A percentile compares a stretch with the other conserved stretches of the same genome.
Conservation (phyloP, 2,113 vertebrate species). For the Mirounga angustirostris region DNA sequence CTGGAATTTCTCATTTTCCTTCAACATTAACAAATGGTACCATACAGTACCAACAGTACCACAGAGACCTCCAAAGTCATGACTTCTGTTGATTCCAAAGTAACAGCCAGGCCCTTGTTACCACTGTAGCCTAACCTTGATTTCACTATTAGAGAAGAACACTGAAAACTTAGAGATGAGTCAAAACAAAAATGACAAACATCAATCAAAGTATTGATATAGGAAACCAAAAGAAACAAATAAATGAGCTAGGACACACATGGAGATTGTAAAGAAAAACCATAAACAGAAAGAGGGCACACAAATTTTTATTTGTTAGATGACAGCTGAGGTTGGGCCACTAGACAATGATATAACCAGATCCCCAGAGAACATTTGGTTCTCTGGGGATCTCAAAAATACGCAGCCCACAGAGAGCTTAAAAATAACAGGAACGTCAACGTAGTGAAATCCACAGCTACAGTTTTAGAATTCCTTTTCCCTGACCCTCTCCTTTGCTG, state of each 20-base stretch:
- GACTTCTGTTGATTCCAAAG: neutral
- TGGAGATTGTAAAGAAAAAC: neutral
- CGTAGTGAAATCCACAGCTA: neutral
- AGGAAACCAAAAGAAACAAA: neutral
- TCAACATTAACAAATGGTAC: neutral
- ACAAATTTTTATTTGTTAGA: neutral
- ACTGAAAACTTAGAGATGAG: neutral
- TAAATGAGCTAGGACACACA: neutral
- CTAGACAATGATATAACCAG: neutral
- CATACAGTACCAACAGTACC: neutral
- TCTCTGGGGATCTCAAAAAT: neutral
- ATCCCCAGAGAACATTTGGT: neutral
- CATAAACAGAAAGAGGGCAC: neutral
- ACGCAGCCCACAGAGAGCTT: neutral
- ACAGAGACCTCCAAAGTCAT: neutral
- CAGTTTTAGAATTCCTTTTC: neutral
- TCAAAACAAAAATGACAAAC: constrained; percentile 15
- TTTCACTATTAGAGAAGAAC: neutral
- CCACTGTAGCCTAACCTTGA: neutral
- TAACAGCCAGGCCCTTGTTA: neutral
- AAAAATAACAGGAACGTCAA: neutral
- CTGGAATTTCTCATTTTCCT: constrained; percentile 5
- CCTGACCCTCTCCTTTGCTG: neutral
- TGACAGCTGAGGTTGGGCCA: neutral
- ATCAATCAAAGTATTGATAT: neutral